Evolutionary conservation across 1,140 invertebrate genomes (phyloP).

Genomic region (Brachionus plicatilis): DNA sequence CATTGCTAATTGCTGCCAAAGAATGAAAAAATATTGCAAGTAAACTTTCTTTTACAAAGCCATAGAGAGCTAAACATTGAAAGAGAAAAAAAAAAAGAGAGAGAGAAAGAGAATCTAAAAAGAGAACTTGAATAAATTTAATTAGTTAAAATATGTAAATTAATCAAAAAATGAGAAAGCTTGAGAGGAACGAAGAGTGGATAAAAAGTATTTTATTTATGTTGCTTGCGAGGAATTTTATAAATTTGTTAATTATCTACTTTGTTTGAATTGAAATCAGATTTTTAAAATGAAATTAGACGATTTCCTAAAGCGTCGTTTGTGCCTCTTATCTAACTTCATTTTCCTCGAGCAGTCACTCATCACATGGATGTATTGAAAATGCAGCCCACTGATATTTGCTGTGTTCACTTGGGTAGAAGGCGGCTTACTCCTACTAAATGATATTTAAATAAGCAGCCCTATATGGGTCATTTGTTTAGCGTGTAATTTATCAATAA

Average conservation of each 20-base stretch:
- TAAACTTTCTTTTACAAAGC: not conserved
- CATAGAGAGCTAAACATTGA: not conserved
- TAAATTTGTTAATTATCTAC: conserved; percentile 7
- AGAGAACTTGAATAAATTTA: conserved; percentile 18
- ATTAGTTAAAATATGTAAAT: conserved; percentile 32
- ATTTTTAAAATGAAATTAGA: not conserved
- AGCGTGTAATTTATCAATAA: not conserved
- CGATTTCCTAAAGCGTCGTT: not conserved
- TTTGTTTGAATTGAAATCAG: not conserved
- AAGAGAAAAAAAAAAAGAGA: not conserved
- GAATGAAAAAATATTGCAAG: not conserved
- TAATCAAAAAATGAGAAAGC: not conserved
- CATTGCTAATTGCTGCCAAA: not conserved
- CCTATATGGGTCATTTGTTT: not conserved
- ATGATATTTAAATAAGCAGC: not conserved
- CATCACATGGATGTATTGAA: not conserved
- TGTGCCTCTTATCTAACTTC: not conserved
- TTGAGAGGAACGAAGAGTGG: not conserved
- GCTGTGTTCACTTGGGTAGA: not conserved
- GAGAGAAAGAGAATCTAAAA: not conserved
- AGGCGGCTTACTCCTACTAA: not conserved
- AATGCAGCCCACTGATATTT: not conserved
- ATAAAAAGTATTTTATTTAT: conserved; percentile 20
- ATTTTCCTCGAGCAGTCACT: not conserved
- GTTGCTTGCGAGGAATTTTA: not conserved